phyloP scores from a whole-genome alignment of 1,140 invertebrate genomes.

The Hestina assimilis region DNA sequence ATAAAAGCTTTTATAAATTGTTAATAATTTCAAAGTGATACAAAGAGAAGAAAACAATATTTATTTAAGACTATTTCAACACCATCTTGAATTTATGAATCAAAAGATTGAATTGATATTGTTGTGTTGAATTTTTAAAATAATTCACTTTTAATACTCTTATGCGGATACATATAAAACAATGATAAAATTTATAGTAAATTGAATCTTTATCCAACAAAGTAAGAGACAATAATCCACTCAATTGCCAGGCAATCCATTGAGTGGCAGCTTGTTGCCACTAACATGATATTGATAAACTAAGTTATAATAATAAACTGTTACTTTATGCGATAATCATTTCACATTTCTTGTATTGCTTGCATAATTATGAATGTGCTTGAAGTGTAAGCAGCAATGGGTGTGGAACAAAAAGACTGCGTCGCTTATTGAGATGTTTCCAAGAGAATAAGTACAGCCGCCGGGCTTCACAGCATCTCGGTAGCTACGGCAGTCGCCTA shows the following conservation, averaged over 20 bases:
- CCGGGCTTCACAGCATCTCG: constrained; percentile 27
- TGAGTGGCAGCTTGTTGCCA: constrained; percentile 21
- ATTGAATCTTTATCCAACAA: constrained; percentile 1
- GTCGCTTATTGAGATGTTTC: constrained; percentile 16
- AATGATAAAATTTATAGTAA: background rate
- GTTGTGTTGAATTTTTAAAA: no score
- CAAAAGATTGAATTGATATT: no score
- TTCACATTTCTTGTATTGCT: constrained; percentile 7
- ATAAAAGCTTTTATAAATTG: no score
- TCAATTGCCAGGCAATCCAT: constrained; percentile 12
- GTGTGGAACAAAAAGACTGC: constrained; percentile 8
- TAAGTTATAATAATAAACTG: background rate
- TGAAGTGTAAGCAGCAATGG: constrained; percentile 15
- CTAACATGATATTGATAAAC: constrained; percentile 21
- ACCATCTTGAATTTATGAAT: no score
- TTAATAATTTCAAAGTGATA: no score
- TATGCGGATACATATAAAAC: background rate
- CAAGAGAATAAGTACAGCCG: constrained; percentile 17
- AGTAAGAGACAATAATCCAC: constrained; percentile 10
- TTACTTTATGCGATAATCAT: background rate
- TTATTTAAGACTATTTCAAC: no score
- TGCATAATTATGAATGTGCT: background rate
- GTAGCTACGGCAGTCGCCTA: constrained; percentile 61
- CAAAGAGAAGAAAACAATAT: no score
- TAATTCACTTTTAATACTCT: background rate